Percentiles rank a stretch among this genome's conserved stretches.
phyloP scores from a whole-genome alignment of 2,888 invertebrate species.

The Pseudanteris insignis region DNA sequence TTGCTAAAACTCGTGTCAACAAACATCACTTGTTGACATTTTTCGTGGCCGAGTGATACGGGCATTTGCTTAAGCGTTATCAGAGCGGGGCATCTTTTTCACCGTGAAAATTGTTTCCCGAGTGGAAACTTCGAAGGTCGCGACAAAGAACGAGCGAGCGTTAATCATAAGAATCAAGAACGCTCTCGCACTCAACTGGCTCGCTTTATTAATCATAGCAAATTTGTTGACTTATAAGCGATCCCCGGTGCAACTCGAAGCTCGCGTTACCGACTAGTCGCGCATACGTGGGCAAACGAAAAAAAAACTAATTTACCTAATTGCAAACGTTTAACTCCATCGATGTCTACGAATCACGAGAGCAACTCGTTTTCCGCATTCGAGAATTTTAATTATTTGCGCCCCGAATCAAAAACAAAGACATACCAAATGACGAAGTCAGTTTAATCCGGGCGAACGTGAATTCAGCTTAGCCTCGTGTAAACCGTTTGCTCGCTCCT shows the following conservation, averaged over 20 bases:
- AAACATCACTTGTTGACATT: conserved; percentile 33
- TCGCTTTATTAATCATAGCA: conserved; percentile 5
- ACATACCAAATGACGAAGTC: conserved; percentile 36
- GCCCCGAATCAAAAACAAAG: conserved; percentile 33
- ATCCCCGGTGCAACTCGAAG: too few relatives aligned
- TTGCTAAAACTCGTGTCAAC: conserved; percentile 25
- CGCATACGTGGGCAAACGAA: too few relatives aligned
- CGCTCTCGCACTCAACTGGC: too few relatives aligned
- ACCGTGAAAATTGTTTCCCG: conserved; percentile 14
- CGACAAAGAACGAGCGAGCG: conserved; percentile 10
- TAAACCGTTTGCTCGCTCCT: conserved; percentile 37
- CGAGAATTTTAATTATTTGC: conserved; percentile 42
- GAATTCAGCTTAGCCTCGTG: conserved; percentile 37
- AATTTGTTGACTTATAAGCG: conserved; percentile 15
- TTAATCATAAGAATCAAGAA: conserved; percentile 20
- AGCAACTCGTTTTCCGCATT: too few relatives aligned
- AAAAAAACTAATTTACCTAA: too few relatives aligned
- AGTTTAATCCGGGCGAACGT: conserved; percentile 39
- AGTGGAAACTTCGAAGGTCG: conserved; percentile 5
- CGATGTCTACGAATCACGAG: too few relatives aligned
- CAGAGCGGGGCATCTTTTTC: conserved; percentile 28
- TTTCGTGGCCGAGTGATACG: conserved; percentile 15
- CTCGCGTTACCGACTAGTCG: too few relatives aligned
- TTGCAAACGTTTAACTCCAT: too few relatives aligned
- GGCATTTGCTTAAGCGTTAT: conserved; percentile 20